A percentile compares a stretch with the other conserved stretches of the same genome.
Conservation (phyloP, 2,113 vertebrate genomes). For the Romanogobio albipinnatus region DNA sequence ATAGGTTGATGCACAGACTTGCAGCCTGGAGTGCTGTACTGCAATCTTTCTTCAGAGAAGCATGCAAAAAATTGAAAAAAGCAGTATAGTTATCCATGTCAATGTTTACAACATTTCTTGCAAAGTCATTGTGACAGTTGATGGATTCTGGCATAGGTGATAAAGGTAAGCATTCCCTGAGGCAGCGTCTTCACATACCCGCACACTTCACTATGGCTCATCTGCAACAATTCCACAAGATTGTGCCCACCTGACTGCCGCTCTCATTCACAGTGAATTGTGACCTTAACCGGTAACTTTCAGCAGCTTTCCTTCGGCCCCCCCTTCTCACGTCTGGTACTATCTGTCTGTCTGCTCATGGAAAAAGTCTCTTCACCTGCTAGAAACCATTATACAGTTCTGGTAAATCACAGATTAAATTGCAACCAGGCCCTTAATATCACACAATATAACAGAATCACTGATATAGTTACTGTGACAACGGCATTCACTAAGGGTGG, state of each 20-base stretch:
- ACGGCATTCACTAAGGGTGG: too few species aligned
- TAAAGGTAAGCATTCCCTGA: not conserved
- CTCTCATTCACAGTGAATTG: not conserved
- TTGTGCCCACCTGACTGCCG: not conserved
- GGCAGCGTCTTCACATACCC: not conserved
- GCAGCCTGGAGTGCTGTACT: not conserved
- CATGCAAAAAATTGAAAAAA: not conserved
- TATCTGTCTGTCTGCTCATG: not conserved
- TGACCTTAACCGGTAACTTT: not conserved
- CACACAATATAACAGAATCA: not conserved
- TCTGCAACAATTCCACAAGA: not conserved
- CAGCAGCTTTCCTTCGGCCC: not conserved
- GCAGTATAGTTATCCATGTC: not conserved
- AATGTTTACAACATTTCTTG: not conserved
- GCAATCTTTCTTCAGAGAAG: not conserved
- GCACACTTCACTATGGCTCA: not conserved
- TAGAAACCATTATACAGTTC: not conserved
- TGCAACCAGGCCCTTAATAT: not conserved
- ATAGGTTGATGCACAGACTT: not conserved
- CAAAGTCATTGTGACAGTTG: not conserved
- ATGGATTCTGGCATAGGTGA: not conserved
- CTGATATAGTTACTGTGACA: too few species aligned
- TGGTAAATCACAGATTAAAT: not conserved
- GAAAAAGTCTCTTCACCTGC: not conserved
- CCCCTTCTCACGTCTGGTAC: not conserved